Evolutionary conservation across 2,113 vertebrate species (phyloP).

Genomic region (Hyperoodon ampullatus): DNA sequence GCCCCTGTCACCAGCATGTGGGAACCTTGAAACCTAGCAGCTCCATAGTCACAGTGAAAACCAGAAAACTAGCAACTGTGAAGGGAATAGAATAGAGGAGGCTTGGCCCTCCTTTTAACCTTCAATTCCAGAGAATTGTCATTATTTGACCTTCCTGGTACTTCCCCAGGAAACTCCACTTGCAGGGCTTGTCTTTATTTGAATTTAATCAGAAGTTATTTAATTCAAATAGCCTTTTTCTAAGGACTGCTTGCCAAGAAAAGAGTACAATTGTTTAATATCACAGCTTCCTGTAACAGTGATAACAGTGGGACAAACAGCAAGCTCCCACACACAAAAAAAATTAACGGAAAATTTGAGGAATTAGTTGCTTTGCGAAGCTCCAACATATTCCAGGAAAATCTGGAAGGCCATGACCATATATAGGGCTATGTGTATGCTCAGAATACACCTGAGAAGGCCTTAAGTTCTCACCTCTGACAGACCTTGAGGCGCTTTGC

Average conservation of each 20-base stretch:
- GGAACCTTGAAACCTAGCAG: not conserved
- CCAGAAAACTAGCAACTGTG: not conserved
- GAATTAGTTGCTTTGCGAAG: not conserved
- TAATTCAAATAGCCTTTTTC: not conserved
- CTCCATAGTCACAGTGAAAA: not conserved
- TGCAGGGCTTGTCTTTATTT: not conserved
- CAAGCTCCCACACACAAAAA: not conserved
- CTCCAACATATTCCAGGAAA: not conserved
- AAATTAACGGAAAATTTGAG: not conserved
- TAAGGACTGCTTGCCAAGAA: not conserved
- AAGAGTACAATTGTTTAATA: not conserved
- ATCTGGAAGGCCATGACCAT: not conserved
- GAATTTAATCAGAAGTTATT: not conserved
- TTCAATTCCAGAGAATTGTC: not conserved
- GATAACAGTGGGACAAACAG: not conserved
- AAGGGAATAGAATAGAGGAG: too few species aligned
- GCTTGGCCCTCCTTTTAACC: too few species aligned
- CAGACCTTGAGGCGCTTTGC: not conserved
- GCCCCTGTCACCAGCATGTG: not conserved
- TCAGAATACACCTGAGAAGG: not conserved
- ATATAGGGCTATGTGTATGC: not conserved
- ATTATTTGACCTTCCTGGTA: not conserved
- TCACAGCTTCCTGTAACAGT: not conserved
- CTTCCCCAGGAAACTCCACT: not conserved
- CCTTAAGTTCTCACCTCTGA: not conserved